Evolutionary conservation across 1,140 invertebrate species (phyloP).

Genomic region (Tetramorium parvispinum): DNA sequence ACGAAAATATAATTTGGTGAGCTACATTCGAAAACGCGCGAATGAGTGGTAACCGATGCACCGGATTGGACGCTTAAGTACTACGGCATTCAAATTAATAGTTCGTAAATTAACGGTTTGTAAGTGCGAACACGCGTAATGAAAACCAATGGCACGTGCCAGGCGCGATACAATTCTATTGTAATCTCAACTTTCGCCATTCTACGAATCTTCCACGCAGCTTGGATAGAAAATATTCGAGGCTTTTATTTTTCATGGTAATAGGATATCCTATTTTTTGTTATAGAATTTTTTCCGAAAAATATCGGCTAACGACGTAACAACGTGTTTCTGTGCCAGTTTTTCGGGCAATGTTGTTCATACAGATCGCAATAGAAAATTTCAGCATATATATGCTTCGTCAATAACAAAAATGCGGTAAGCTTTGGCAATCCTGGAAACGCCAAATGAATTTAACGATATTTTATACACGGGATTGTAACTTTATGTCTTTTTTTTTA

Average conservation of each 20-base stretch:
- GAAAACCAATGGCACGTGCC: constrained; percentile 41
- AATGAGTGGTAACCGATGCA: background rate
- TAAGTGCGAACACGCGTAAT: constrained; percentile 39
- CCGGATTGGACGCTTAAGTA: background rate
- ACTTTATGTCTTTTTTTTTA: background rate
- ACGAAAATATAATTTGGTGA: constrained; percentile 41
- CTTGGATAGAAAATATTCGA: constrained; percentile 17
- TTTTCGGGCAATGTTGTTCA: background rate
- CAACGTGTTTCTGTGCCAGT: background rate
- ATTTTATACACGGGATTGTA: constrained; percentile 26
- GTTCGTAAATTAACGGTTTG: constrained; percentile 28
- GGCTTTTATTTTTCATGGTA: constrained; percentile 27
- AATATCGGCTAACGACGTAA: constrained; percentile 21
- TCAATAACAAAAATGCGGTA: background rate
- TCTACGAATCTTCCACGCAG: background rate
- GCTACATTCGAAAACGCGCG: background rate
- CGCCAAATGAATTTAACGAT: constrained; percentile 32
- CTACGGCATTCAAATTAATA: constrained; percentile 21
- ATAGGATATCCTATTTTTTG: constrained; percentile 9
- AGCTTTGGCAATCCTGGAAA: background rate
- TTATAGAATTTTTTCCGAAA: constrained; percentile 8
- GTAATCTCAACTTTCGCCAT: background rate
- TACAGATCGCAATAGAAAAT: background rate
- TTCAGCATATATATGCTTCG: background rate
- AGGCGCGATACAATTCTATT: constrained; percentile 35